phyloP scores from a whole-genome alignment of 2,888 invertebrate species.

The Platerodrilus igneus region DNA sequence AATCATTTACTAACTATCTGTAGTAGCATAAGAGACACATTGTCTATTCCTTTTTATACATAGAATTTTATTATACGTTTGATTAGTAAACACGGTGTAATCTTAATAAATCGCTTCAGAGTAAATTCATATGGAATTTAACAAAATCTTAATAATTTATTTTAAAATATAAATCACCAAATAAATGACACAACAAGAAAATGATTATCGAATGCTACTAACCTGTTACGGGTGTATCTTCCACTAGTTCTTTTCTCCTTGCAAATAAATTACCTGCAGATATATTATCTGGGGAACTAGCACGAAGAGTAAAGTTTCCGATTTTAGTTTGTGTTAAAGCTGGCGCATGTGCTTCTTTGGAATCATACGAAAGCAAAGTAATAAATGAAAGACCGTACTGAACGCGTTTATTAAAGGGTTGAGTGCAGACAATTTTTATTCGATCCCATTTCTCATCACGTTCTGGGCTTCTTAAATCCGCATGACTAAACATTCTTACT shows the following conservation, averaged over 20 bases:
- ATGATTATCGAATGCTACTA: too few species aligned
- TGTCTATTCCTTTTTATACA: too few species aligned
- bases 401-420: constrained; percentile 78
- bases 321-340: constrained; percentile 35
- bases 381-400: constrained; percentile 80
- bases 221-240: constrained; percentile 38
- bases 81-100: too few species aligned
- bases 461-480: constrained; percentile 55
- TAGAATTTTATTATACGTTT: too few species aligned
- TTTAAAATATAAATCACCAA: constrained; percentile 9
- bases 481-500: constrained; percentile 67
- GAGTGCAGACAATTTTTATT: constrained; percentile 76
- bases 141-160: constrained; percentile 5
- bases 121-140: background rate
- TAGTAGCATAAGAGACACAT: too few species aligned
- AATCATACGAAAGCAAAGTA: constrained; percentile 54
- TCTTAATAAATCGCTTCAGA: too few species aligned
- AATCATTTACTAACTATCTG: too few species aligned
- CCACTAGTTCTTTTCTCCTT: constrained; percentile 45
- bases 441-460: constrained; percentile 73
- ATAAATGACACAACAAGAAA: background rate
- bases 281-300: constrained; percentile 55
- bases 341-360: constrained; percentile 14
- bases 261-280: constrained; percentile 63
- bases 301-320: constrained; percentile 51